Evolutionary conservation across 2,113 vertebrate species (phyloP).

Genomic region (Chloropsis cyanopogon): DNA sequence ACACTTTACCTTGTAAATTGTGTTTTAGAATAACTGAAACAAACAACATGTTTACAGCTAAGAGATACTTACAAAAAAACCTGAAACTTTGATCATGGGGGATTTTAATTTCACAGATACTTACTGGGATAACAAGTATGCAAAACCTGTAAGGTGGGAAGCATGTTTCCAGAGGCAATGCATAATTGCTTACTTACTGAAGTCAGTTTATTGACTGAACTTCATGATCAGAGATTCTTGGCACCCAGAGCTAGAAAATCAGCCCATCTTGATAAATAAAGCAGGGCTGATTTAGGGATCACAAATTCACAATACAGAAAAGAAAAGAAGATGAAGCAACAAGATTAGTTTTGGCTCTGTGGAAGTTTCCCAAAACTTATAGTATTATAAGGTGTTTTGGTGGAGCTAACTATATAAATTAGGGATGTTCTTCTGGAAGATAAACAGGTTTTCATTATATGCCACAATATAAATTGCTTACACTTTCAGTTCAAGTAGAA

Average conservation of each 20-base stretch:
- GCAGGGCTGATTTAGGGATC: conserved; percentile 23
- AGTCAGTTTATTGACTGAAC: conserved; percentile 71
- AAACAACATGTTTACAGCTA: conserved; percentile 70
- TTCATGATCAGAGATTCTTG: conserved; percentile 63
- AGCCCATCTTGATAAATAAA: conserved; percentile 53
- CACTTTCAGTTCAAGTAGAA: conserved; percentile 1
- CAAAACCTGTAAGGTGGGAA: conserved; percentile 67
- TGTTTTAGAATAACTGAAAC: conserved; percentile 69
- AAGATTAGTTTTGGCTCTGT: not conserved
- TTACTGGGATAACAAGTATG: conserved; percentile 72
- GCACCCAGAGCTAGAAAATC: conserved; percentile 55
- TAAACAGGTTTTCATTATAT: not conserved
- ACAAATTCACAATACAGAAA: not conserved
- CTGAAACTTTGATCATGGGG: conserved; percentile 69
- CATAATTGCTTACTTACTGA: conserved; percentile 72
- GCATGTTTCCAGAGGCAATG: conserved; percentile 68
- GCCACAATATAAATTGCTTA: not conserved
- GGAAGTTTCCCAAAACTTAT: conserved; percentile 1
- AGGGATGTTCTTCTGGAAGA: conserved; percentile 4
- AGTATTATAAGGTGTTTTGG: not conserved
- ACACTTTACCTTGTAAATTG: conserved; percentile 71
- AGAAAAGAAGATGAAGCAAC: not conserved
- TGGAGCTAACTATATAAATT: not conserved
- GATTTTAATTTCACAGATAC: conserved; percentile 72
- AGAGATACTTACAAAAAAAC: conserved; percentile 61